A percentile compares a stretch with the other conserved stretches of the same genome.
Evolutionary conservation across 2,113 vertebrate genomes (phyloP).

Genomic region (Burhinus bistriatus): DNA sequence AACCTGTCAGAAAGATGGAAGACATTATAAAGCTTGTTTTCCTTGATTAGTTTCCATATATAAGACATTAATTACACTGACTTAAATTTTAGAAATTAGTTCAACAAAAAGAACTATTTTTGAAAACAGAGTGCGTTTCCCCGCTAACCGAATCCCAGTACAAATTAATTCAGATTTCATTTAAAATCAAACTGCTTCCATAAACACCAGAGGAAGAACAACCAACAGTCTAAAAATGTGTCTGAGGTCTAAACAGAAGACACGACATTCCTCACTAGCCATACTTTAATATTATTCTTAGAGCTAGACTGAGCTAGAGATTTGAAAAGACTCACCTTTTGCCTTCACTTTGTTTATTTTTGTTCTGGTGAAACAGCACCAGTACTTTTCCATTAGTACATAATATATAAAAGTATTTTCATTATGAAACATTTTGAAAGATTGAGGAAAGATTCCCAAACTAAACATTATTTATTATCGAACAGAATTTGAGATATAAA

Average conservation of each 20-base stretch:
- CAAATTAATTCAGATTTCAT: background rate
- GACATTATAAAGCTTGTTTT: background rate
- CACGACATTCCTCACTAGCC: slow-evolving; percentile 13
- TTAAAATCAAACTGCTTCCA: slow-evolving; percentile 25
- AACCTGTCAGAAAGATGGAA: slow-evolving; percentile 79
- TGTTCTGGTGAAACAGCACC: background rate
- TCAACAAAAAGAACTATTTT: background rate
- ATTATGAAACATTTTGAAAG: background rate
- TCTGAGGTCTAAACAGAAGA: slow-evolving; percentile 38
- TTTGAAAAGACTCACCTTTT: background rate
- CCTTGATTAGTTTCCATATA: background rate
- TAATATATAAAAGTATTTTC: background rate
- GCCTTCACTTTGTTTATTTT: background rate
- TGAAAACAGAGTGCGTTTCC: background rate
- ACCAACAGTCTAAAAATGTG: slow-evolving; percentile 34
- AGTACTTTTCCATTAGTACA: background rate
- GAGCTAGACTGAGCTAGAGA: background rate
- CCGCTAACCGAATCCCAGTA: background rate
- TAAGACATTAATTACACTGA: background rate
- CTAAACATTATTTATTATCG: background rate
- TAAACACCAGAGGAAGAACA: slow-evolving; percentile 36
- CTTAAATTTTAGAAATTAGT: background rate
- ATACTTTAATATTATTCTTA: slow-evolving; percentile 43
- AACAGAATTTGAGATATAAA: background rate
- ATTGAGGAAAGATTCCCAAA: background rate